These are phyloP conservation scores for Horisme vitalbata DNA, from an alignment of 2,888 invertebrate species.

Conservation along the genomic window DNA sequence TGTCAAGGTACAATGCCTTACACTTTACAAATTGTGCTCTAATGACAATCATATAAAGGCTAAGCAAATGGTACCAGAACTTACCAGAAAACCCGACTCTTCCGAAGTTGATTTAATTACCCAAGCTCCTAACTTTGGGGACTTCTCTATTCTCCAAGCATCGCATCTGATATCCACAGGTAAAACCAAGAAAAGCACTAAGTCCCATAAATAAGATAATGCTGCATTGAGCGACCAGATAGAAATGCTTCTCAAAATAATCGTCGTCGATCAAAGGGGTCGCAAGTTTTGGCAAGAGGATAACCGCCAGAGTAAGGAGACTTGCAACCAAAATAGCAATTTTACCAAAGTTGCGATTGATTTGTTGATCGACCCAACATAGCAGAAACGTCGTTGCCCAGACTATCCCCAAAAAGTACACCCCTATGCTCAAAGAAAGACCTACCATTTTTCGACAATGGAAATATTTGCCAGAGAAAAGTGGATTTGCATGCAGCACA, in stretches of 20 bases:
- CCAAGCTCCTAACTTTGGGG: conserved; percentile 59
- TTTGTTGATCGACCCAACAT: conserved; percentile 85
- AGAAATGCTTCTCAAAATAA: conserved; percentile 78
- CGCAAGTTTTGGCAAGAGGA: conserved; percentile 83
- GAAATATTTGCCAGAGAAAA: conserved; percentile 35
- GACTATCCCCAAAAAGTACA: conserved; percentile 84
- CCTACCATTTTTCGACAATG: conserved; percentile 53
- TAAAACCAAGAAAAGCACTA: conserved; percentile 50
- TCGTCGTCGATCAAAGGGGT: conserved; percentile 52
- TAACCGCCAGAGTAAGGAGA: conserved; percentile 81
- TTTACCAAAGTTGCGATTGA: conserved; percentile 85
- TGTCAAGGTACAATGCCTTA: too few relatives aligned
- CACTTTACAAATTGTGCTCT: too few relatives aligned
- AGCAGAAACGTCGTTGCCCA: conserved; percentile 85
- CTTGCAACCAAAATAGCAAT: conserved; percentile 80
- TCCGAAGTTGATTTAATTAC: conserved; percentile 33
- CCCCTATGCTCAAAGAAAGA: conserved; percentile 84
- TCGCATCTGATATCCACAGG: conserved; percentile 56
- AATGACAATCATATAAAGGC: too few relatives aligned
- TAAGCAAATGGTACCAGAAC: too few relatives aligned
- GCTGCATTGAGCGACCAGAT: conserved; percentile 57
- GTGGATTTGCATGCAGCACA: conserved; percentile 41
- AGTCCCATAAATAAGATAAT: conserved; percentile 54
- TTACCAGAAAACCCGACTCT: conserved; percentile 20
- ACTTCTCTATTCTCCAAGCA: conserved; percentile 63